Conservation (phyloP, 2,797 vertebrate genomes). For the Eulemur mongoz region DNA sequence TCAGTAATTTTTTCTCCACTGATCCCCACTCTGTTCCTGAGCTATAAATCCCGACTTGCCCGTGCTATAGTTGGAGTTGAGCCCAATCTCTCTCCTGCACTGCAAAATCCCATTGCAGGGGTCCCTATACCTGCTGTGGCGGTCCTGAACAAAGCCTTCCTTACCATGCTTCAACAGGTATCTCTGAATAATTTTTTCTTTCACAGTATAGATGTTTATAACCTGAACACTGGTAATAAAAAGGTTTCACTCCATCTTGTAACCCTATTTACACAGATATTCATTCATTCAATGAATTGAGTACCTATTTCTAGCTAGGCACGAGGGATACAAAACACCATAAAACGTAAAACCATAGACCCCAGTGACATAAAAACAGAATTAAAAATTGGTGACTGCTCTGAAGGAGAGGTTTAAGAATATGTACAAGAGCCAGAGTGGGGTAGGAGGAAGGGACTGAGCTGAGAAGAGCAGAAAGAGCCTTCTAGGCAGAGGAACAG, state of each 20-base stretch:
- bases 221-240: background rate
- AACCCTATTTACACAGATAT: background rate
- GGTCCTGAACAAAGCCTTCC: background rate
- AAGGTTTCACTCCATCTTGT: background rate
- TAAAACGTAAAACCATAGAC: background rate
- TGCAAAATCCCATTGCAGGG: background rate
- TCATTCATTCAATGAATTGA: background rate
- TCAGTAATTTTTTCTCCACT: background rate
- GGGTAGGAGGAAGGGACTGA: background rate
- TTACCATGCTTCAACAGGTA: background rate
- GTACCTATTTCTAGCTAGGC: background rate
- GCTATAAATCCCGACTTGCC: background rate
- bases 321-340: background rate
- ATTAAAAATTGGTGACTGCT: background rate
- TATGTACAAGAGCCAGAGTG: background rate
- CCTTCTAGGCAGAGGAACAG: background rate
- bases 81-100: background rate
- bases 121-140: background rate
- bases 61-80: background rate
- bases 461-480: background rate
- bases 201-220: background rate
- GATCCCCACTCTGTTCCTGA: background rate
- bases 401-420: background rate
- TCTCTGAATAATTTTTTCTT: background rate
- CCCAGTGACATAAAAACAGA: background rate